These are phyloP conservation scores for Elysia crispata DNA, from an alignment of 2,888 invertebrate genomes.

Conservation along the genomic window DNA sequence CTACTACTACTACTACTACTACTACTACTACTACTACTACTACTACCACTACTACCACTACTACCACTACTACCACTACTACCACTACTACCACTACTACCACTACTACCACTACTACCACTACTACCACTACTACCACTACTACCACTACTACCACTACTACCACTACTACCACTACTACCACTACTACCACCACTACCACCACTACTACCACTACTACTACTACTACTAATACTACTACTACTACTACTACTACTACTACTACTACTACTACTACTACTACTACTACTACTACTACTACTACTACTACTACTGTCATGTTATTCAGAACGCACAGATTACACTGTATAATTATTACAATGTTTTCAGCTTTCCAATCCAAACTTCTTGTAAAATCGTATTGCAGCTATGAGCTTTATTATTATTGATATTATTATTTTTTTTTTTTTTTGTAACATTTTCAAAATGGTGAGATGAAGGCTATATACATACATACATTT, in stretches of 20 bases:
- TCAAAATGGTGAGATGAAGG: too few species aligned
- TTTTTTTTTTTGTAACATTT: background rate
- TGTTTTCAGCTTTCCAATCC: too few species aligned
- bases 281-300: conserved; percentile 27
- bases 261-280: conserved; percentile 22
- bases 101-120: conserved; percentile 27
- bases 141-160: background rate
- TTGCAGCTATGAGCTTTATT: too few species aligned
- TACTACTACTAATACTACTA: conserved; percentile 20
- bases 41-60: conserved; percentile 24
- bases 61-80: too few species aligned
- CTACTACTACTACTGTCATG: conserved; percentile 15
- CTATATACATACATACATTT: too few species aligned
- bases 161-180: background rate
- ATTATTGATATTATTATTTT: too few species aligned
- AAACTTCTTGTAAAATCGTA: too few species aligned
- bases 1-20: background rate
- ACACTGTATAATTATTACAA: too few species aligned
- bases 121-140: conserved; percentile 12
- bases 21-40: conserved; percentile 15
- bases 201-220: conserved; percentile 1
- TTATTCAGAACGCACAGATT: too few species aligned
- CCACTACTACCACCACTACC: background rate
- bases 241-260: conserved; percentile 14
- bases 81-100: background rate